These are phyloP conservation scores for Brachynemurus nebulosus DNA, from an alignment of 2,888 invertebrate species.

Conservation along the genomic window DNA sequence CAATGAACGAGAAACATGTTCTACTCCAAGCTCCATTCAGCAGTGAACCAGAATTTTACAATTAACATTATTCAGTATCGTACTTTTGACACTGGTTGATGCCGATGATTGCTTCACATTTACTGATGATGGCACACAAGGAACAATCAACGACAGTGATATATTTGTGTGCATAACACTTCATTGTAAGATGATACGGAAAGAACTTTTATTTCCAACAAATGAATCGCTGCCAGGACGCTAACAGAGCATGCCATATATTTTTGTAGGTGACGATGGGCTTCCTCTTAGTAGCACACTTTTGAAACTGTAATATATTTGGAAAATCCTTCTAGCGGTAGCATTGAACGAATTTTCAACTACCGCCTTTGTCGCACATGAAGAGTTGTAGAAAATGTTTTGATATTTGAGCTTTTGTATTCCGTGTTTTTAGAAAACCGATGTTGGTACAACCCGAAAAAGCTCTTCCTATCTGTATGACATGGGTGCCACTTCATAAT, in stretches of 20 bases:
- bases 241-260: conserved; percentile 15
- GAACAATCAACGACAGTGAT: conserved; percentile 17
- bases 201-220: conserved; percentile 13
- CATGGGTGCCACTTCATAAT: conserved; percentile 10
- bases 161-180: conserved; percentile 13
- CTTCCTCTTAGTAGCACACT: conserved; percentile 15
- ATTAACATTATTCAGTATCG: conserved; percentile 20
- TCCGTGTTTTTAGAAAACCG: conserved; percentile 14
- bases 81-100: conserved; percentile 15
- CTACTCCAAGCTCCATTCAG: conserved; percentile 19
- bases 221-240: conserved; percentile 11
- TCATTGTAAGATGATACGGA: conserved; percentile 5
- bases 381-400: conserved; percentile 18
- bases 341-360: conserved; percentile 13
- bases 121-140: conserved; percentile 17
- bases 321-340: conserved; percentile 6
- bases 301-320: conserved; percentile 16
- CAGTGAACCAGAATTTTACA: conserved; percentile 18
- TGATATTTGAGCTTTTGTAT: conserved; percentile 13
- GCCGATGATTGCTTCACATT: conserved; percentile 15
- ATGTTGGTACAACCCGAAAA: conserved; percentile 15
- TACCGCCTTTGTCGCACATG: conserved; percentile 15
- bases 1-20: conserved; percentile 24
- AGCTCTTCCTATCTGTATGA: conserved; percentile 10
- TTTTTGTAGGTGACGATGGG: conserved; percentile 19